Evolutionary conservation across 2,888 invertebrate species (phyloP).

Genomic region (Tipula confusa): DNA sequence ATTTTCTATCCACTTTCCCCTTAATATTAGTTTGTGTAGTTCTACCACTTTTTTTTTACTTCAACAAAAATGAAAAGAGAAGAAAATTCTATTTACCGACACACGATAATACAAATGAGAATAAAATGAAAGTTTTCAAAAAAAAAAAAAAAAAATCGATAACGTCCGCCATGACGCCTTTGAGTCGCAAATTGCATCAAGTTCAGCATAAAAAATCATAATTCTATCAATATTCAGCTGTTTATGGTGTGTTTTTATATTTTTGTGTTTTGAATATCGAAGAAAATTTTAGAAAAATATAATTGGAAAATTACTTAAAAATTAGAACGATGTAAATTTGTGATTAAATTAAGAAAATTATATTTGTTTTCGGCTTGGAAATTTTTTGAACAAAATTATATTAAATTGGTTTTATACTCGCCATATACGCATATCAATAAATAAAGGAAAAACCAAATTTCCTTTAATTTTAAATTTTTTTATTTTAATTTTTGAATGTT

Average conservation of each 20-base stretch:
- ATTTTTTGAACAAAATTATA: neutral
- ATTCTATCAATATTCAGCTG: neutral
- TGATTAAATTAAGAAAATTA: neutral
- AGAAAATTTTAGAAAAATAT: neutral
- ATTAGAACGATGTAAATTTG: constrained; percentile 12
- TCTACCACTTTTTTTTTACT: neutral
- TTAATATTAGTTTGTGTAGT: neutral
- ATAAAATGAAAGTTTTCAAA: neutral
- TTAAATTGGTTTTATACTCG: neutral
- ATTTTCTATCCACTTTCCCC: neutral
- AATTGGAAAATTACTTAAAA: neutral
- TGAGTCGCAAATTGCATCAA: constrained; percentile 4
- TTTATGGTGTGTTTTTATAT: neutral
- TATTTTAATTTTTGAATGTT: neutral
- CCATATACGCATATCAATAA: neutral
- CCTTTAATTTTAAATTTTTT: neutral
- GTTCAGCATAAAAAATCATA: constrained; percentile 28
- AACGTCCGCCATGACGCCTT: constrained; percentile 30
- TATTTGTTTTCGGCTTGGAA: neutral
- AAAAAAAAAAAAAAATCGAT: neutral
- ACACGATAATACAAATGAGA: constrained; percentile 12
- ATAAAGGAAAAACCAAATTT: neutral
- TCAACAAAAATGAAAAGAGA: neutral
- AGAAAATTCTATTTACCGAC: neutral
- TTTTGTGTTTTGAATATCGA: neutral